Percentiles rank a stretch among this genome's conserved stretches.
Conservation (phyloP, 2,113 vertebrate genomes). For the Diadophis punctatus region DNA sequence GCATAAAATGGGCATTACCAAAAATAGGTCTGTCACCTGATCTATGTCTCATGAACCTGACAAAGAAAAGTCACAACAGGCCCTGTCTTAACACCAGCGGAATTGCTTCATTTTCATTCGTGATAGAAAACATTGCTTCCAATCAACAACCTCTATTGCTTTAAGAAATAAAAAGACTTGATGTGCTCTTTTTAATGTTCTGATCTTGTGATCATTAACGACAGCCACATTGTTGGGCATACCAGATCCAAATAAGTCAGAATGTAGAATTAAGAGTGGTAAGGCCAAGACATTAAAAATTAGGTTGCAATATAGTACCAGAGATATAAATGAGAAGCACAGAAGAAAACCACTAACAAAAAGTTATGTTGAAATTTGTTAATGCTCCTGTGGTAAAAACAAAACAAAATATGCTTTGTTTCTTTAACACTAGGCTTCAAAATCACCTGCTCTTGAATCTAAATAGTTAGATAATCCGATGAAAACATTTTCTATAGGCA, state of each 20-base stretch:
- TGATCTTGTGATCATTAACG: background rate
- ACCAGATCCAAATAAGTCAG: background rate
- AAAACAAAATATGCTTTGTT: background rate
- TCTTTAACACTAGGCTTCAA: background rate
- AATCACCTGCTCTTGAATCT: background rate
- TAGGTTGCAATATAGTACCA: background rate
- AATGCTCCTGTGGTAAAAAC: slow-evolving; percentile 26
- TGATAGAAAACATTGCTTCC: background rate
- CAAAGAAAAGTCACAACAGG: background rate
- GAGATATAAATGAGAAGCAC: background rate
- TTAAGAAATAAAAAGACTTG: background rate
- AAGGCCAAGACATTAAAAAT: background rate
- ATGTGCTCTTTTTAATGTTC: background rate
- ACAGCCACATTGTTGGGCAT: background rate
- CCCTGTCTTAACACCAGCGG: background rate
- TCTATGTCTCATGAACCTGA: background rate
- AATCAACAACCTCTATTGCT: background rate
- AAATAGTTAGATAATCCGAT: background rate
- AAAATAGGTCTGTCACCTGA: background rate
- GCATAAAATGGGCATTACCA: background rate
- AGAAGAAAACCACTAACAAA: background rate
- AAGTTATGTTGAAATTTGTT: background rate
- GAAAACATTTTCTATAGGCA: slow-evolving; percentile 15
- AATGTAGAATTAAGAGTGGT: background rate
- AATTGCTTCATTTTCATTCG: background rate